Evolutionary conservation across 2,888 invertebrate genomes (phyloP).

Genomic region (Drosophila parthenogenetica): DNA sequence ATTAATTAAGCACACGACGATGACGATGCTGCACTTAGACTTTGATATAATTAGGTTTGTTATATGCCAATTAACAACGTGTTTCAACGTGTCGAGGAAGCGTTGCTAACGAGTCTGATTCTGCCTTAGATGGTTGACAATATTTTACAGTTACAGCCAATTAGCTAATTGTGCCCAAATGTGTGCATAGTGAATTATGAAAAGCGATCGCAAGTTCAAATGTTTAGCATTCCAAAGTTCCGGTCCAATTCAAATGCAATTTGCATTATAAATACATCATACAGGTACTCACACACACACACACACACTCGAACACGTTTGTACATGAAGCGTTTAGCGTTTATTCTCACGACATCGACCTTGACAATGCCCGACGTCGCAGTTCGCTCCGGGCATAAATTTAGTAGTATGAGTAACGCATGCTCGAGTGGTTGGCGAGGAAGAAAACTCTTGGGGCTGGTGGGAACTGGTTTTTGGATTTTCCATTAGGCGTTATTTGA

Average conservation of each 20-base stretch:
- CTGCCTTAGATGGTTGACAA: slow-evolving; percentile 55
- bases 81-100: slow-evolving; percentile 68
- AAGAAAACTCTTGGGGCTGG: slow-evolving; percentile 65
- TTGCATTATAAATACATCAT: slow-evolving; percentile 60
- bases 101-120: slow-evolving; percentile 42
- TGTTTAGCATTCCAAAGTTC: slow-evolving; percentile 64
- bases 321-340: slow-evolving; percentile 25
- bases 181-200: slow-evolving; percentile 58
- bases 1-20: slow-evolving; percentile 28
- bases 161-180: slow-evolving; percentile 78
- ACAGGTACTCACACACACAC: slow-evolving; percentile 8
- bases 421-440: slow-evolving; percentile 50
- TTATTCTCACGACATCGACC: slow-evolving; percentile 70
- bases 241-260: slow-evolving; percentile 61
- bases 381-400: slow-evolving; percentile 18
- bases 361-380: slow-evolving; percentile 63
- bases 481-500: slow-evolving; percentile 47
- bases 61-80: slow-evolving; percentile 72
- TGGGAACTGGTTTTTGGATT: slow-evolving; percentile 63
- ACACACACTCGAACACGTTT: slow-evolving; percentile 7
- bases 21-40: slow-evolving; percentile 34
- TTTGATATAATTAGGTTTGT: slow-evolving; percentile 71
- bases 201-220: slow-evolving; percentile 53
- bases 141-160: slow-evolving; percentile 68
- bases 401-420: slow-evolving; percentile 40